These are phyloP conservation scores for Platycnemis pennipes DNA, from an alignment of 2,888 invertebrate species.

Conservation along the genomic window DNA sequence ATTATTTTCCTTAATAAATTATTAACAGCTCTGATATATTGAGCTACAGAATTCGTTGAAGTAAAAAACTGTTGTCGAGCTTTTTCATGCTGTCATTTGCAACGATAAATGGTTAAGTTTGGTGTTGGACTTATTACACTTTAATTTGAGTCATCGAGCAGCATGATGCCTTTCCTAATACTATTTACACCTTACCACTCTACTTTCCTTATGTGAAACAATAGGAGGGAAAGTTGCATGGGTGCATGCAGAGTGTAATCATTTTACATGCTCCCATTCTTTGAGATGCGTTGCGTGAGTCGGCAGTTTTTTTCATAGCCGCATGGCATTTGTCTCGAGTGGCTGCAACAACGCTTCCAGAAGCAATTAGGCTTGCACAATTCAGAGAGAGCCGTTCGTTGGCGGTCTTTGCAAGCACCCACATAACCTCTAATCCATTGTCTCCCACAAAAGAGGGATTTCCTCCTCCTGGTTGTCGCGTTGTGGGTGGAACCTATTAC, in stretches of 20 bases:
- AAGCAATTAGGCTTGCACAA: not conserved
- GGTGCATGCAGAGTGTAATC: not conserved
- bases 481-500: not conserved
- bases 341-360: not conserved
- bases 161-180: too few relatives aligned
- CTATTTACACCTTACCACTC: not conserved
- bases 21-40: too few relatives aligned
- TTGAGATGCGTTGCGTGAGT: not conserved
- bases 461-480: not conserved
- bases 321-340: not conserved
- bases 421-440: not conserved
- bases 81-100: too few relatives aligned
- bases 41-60: too few relatives aligned
- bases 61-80: too few relatives aligned
- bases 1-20: too few relatives aligned
- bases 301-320: not conserved
- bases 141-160: too few relatives aligned
- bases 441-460: not conserved
- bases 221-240: not conserved
- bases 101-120: too few relatives aligned
- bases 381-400: not conserved
- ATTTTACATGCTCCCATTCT: not conserved
- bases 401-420: not conserved
- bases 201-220: not conserved
- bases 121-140: too few relatives aligned